Base-by-base conservation (phyloP, 2,888 invertebrate genomes). In the Meteorus colon region DNA sequence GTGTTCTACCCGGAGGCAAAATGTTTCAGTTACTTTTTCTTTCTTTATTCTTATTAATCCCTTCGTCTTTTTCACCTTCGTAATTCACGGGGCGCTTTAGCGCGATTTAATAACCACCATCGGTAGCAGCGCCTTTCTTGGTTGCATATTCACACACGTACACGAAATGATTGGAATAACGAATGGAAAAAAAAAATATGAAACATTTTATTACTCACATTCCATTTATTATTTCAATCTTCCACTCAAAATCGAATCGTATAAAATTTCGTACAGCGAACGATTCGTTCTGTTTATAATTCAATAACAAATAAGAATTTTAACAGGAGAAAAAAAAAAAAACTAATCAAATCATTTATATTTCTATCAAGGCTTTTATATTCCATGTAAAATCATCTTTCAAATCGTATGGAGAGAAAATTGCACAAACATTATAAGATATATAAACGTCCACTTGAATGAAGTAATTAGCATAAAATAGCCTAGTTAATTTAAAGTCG, bases 81-180 rank as follows among this genome's bases (percentile, higher is more conserved):
- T 62, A 66, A 78, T 78, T 78, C 77, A 79, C 77, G 78, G 78
- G 77, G 77, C 74, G 60, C 45, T 75, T 48, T 73, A 70, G 73
- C 72, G 74, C 78, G 80, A 79, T 81, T 81, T 81, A 80, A 81
- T 81, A 81, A 81, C 67, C 77, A 74, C 72, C 69, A 66, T 74
- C 79, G 74, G 79, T 80, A 79, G 79, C 79, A 65, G 76, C 74
- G 75, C 73, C 75, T 71, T 72, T 72, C 75, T 73, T 77, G 67
- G 75, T 77, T 74, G 65, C 71, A 31, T 74, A 60, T 71, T 12
- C 27, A 31, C 19, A 27, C 59, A 27, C 19, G n/a, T 55, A 55
- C n/a, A 55, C 6, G 19, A 19, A 55, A 19, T 24, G 19, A n/a
- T 19, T 55, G 55, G 8, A 19, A 8, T 19, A 6, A 55, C 2